Conservation (phyloP, 1,140 invertebrate species). For the Sinonovacula constricta region DNA sequence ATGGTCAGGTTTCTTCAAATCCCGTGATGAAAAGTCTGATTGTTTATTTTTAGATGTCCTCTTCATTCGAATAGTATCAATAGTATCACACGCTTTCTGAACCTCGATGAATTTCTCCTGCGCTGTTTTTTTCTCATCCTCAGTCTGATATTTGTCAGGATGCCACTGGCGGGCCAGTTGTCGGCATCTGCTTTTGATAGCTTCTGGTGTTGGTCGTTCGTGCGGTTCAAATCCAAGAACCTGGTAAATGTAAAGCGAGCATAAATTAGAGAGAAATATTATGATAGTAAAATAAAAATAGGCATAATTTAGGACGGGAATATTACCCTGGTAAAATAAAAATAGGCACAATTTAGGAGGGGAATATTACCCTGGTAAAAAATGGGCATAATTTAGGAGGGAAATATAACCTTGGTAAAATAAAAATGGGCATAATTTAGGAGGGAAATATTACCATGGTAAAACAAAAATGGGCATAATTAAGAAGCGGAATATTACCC, state of each 20-base stretch:
- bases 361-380: too few relatives aligned
- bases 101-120: constrained; percentile 95
- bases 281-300: too few relatives aligned
- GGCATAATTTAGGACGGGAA: too few relatives aligned
- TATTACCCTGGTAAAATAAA: too few relatives aligned
- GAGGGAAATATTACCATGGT: too few relatives aligned
- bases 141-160: constrained; percentile 91
- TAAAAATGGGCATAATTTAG: too few relatives aligned
- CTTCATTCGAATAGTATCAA: constrained; percentile 88
- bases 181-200: constrained; percentile 90
- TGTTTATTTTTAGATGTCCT: constrained; percentile 45
- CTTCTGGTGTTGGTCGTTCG: constrained; percentile 85
- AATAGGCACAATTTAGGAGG: too few relatives aligned
- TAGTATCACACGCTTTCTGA: constrained; percentile 93
- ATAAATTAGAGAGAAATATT: too few relatives aligned
- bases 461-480: too few relatives aligned
- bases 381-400: too few relatives aligned
- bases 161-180: constrained; percentile 92
- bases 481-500: too few relatives aligned
- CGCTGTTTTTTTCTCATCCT: constrained; percentile 82
- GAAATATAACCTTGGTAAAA: too few relatives aligned
- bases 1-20: neutral
- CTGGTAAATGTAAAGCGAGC: constrained; percentile 80
- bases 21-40: neutral
- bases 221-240: constrained; percentile 87